Conservation (phyloP, 1,140 invertebrate genomes). For the Hylyphantes graminicola region DNA sequence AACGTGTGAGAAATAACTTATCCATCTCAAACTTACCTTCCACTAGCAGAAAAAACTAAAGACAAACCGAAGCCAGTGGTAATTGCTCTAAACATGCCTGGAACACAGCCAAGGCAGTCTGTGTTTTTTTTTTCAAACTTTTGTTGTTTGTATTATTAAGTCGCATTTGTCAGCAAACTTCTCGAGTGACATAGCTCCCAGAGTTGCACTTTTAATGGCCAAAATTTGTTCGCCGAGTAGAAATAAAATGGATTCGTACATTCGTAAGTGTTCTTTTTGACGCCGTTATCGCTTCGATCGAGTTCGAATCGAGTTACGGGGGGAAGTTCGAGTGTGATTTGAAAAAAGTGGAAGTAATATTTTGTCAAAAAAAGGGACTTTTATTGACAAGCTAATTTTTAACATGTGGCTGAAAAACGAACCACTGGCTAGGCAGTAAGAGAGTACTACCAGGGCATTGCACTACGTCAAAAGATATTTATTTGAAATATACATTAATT, state of each 20-base stretch:
- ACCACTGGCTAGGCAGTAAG: too few species aligned
- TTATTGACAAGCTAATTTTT: too few species aligned
- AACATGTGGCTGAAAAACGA: too few species aligned
- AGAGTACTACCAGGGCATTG: too few species aligned
- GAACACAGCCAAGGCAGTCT: constrained; percentile 34
- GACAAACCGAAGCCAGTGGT: constrained; percentile 10
- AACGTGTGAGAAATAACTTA: too few species aligned
- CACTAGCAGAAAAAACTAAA: background rate
- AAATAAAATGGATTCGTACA: constrained; percentile 44
- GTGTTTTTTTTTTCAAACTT: constrained; percentile 21
- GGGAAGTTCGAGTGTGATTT: background rate
- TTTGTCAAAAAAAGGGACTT: too few species aligned
- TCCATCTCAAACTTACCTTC: too few species aligned
- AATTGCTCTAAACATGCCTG: constrained; percentile 48
- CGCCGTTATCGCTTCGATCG: constrained; percentile 14
- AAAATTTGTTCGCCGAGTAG: constrained; percentile 38
- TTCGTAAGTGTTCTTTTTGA: background rate
- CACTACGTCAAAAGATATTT: too few species aligned
- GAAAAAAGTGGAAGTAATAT: too few species aligned
- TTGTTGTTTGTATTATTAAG: constrained; percentile 43
- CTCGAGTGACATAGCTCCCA: constrained; percentile 33
- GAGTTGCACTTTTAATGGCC: constrained; percentile 44
- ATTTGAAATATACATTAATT: too few species aligned
- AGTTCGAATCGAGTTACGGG: constrained; percentile 29
- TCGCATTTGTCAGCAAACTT: constrained; percentile 29